Conservation (phyloP, 1,140 invertebrate genomes). For the Copidosoma floridanum region DNA sequence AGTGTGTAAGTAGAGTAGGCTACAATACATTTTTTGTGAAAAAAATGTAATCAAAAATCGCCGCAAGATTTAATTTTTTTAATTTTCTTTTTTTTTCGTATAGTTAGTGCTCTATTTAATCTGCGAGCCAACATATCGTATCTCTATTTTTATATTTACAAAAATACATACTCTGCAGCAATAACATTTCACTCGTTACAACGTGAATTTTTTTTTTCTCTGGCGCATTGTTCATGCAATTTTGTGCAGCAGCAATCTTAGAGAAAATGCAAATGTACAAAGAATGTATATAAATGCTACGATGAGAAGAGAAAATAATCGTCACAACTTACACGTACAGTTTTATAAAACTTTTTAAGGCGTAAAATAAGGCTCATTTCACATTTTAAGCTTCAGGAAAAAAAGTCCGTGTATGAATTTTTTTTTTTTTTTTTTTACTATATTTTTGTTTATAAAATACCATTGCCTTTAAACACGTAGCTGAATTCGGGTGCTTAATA, state of each 20-base stretch:
- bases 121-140: slow-evolving; percentile 19
- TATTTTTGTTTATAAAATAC: neutral
- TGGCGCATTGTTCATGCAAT: slow-evolving; percentile 17
- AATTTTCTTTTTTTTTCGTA: slow-evolving; percentile 20
- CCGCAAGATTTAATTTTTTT: slow-evolving; percentile 17
- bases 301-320: neutral
- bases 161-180: slow-evolving; percentile 26
- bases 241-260: slow-evolving; percentile 21
- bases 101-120: slow-evolving; percentile 16
- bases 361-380: slow-evolving; percentile 8
- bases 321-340: slow-evolving; percentile 10
- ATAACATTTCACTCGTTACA: slow-evolving; percentile 24
- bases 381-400: neutral
- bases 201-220: slow-evolving; percentile 21
- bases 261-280: slow-evolving; percentile 23
- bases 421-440: slow-evolving; percentile 1
- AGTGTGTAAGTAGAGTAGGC: neutral
- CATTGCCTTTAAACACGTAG: neutral
- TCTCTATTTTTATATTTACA: slow-evolving; percentile 24
- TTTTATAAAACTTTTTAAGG: slow-evolving; percentile 10
- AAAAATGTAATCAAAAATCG: slow-evolving; percentile 23
- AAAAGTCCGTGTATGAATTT: neutral
- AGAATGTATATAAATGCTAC: slow-evolving; percentile 21
- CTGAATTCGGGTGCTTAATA: neutral
- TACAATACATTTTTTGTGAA: slow-evolving; percentile 23